phyloP scores from a whole-genome alignment of 2,113 vertebrate genomes.

The Alligator sinensis region DNA sequence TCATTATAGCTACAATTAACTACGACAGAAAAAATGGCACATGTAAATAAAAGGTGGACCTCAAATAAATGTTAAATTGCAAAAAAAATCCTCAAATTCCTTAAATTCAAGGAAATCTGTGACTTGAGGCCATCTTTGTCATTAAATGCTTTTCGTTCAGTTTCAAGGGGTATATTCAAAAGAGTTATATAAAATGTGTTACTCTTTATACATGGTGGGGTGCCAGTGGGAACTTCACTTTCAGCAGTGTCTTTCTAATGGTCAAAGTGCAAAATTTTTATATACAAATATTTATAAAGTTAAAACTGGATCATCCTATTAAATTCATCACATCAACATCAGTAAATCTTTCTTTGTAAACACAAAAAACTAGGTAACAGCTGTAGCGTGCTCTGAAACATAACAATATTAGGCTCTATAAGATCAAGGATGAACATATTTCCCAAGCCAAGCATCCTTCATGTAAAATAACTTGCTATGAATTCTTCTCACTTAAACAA shows the following conservation, averaged over 20 bases:
- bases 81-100: not conserved
- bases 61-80: not conserved
- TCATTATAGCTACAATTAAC: conserved; percentile 3
- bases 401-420: rapidly evolving
- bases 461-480: not conserved
- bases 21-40: not conserved
- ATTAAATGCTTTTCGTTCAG: not conserved
- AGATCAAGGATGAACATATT: not conserved
- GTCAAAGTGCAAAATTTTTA: not conserved
- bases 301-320: not conserved
- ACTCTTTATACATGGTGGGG: too few relatives aligned
- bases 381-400: not conserved
- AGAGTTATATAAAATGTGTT: not conserved
- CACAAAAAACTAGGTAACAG: not conserved
- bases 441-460: rapidly evolving
- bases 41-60: conserved; percentile 37
- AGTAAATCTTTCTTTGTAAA: not conserved
- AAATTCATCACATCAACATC: not conserved
- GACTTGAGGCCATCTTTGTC: not conserved
- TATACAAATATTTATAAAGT: not conserved
- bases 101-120: not conserved
- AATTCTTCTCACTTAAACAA: not conserved
- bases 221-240: too few relatives aligned
- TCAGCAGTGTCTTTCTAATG: not conserved
- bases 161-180: not conserved